phyloP scores from a whole-genome alignment of 1,140 invertebrate species.

The Gryon sp. region DNA sequence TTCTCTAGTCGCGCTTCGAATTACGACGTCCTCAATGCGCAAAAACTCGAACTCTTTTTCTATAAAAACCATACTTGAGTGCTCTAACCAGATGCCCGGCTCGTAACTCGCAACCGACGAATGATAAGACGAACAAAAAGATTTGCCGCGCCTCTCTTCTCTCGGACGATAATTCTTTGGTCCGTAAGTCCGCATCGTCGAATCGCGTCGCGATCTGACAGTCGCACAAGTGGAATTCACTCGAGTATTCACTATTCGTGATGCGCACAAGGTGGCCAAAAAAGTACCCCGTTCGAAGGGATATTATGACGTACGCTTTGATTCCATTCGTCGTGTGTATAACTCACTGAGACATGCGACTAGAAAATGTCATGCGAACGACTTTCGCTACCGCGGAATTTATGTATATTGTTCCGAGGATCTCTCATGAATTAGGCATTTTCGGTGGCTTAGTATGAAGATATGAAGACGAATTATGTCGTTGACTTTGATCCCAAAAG shows the following conservation, averaged over 20 bases:
- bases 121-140: conserved; percentile 54
- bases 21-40: conserved; percentile 34
- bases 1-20: conserved; percentile 33
- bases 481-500: conserved; percentile 25
- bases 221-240: conserved; percentile 21
- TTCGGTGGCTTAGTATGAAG: conserved; percentile 25
- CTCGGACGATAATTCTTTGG: conserved; percentile 48
- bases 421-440: conserved; percentile 57
- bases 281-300: conserved; percentile 24
- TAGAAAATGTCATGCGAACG: conserved; percentile 46
- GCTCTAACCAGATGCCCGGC: conserved; percentile 55
- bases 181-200: conserved; percentile 32
- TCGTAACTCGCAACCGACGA: conserved; percentile 49
- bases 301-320: conserved; percentile 50
- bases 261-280: conserved; percentile 23
- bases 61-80: conserved; percentile 59
- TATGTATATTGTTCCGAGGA: conserved; percentile 43
- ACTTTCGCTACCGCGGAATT: conserved; percentile 36
- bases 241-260: conserved; percentile 34
- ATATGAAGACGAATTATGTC: conserved; percentile 53
- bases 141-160: conserved; percentile 13
- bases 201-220: conserved; percentile 19
- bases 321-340: conserved; percentile 34
- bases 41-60: conserved; percentile 48
- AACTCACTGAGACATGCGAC: conserved; percentile 12